These are phyloP conservation scores for Oligia fasciuncula DNA, from an alignment of 2,888 invertebrate species.

Conservation along the genomic window DNA sequence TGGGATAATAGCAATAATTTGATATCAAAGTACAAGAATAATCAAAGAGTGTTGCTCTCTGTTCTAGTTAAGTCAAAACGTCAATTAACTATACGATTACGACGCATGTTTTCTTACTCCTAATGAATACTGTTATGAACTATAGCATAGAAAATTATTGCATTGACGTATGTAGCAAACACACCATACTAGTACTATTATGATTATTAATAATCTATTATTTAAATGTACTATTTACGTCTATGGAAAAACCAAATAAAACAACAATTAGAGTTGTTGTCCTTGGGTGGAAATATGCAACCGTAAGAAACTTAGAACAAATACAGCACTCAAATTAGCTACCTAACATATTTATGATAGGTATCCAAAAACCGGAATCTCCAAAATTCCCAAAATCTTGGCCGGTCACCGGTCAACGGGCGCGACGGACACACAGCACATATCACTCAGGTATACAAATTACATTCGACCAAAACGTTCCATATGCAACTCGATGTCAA, in stretches of 20 bases:
- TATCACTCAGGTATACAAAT: too few species aligned
- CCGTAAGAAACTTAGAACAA: slow-evolving; percentile 33
- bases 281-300: slow-evolving; percentile 54
- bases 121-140: slow-evolving; percentile 10
- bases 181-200: slow-evolving; percentile 31
- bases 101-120: slow-evolving; percentile 6
- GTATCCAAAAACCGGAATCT: slow-evolving; percentile 47
- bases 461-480: slow-evolving; percentile 3
- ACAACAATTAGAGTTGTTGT: slow-evolving; percentile 53
- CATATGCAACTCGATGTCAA: slow-evolving; percentile 26
- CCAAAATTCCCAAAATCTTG: slow-evolving; percentile 44
- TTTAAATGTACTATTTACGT: slow-evolving; percentile 61
- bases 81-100: neutral
- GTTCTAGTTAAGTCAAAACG: slow-evolving; percentile 1
- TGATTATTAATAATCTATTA: slow-evolving; percentile 59
- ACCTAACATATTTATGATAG: slow-evolving; percentile 38
- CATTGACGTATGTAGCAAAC: slow-evolving; percentile 43
- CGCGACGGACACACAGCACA: too few species aligned
- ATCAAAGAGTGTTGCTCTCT: neutral
- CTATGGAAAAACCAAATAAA: slow-evolving; percentile 66
- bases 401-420: too few species aligned
- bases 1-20: neutral
- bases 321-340: slow-evolving; percentile 40
- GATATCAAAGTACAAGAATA: neutral
- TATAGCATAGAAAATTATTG: slow-evolving; percentile 34